Evolutionary conservation across 2,113 vertebrate genomes (phyloP), one percentile per base, ranked within the genome.

Genomic region (Callocephalon fimbriatum): DNA sequence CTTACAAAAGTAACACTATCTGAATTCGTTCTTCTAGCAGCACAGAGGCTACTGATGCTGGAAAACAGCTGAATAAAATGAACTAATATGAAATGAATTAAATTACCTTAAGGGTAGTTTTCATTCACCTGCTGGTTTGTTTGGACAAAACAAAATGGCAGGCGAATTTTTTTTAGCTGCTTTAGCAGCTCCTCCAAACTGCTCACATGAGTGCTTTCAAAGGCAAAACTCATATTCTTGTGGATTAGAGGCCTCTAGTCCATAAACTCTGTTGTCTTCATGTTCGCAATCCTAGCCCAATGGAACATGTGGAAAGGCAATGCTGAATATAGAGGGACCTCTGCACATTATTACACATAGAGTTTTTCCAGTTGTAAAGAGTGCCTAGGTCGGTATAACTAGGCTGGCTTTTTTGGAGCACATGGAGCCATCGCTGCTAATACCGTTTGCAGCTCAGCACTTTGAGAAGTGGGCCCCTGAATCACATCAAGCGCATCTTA

Each of bases 401-500:
- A 16, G 53, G 31, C 50, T 48, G 40, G 12, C 14, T 31, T 75
- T 65, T 42, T 32, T 54, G 32, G 44, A 54, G 29, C 9, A 6
- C 16, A 25, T 1, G 2, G 27, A 18, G 2, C 42, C 2, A 0
- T 2, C 12, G 17, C 32, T 63, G 35, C n/a, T 51, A 35, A 42
- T 48, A 63, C 6, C 3, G 7, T 72, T 37, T 75, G 27, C 21
- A 75, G n/a, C 56, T 88, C 74, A 44, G 35, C 35, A 3, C 18
- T 35, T 4, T 6, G 17, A 59, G 37, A 59, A 58, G 25, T 15
- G 5, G 0, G 54, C 5, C 8, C 14, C 20, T 5, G 7, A 22
- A n/a, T 62, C 17, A 23, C 44, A 35, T 31, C 23, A 54, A 38
- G 38, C 0, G 0, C 35, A n/a, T 56, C 1, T 74, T 13, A 38